These are phyloP conservation scores for Ruditapes philippinarum DNA, from an alignment of 1,140 invertebrate species.

Conservation along the genomic window DNA sequence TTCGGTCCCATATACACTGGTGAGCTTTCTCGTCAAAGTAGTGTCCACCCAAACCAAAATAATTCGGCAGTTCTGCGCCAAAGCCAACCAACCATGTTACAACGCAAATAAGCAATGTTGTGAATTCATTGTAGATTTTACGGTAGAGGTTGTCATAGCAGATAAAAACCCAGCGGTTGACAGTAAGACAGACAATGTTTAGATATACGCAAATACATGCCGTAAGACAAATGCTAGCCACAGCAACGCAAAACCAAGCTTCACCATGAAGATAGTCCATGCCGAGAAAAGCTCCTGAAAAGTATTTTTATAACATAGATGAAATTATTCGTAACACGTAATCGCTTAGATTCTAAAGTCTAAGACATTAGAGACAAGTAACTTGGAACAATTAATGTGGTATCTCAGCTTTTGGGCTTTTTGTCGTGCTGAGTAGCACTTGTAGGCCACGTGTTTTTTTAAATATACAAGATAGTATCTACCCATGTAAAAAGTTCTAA, in stretches of 20 bases:
- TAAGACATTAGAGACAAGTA: too few relatives aligned
- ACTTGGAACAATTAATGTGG: too few relatives aligned
- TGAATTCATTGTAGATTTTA: background rate
- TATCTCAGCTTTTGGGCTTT: too few relatives aligned
- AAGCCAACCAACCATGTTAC: conserved; percentile 79
- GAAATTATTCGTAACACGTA: too few relatives aligned
- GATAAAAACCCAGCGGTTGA: conserved; percentile 64
- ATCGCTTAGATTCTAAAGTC: too few relatives aligned
- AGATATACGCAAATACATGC: background rate
- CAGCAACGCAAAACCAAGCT: conserved; percentile 48
- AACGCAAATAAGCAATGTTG: conserved; percentile 65
- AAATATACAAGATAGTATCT: too few relatives aligned
- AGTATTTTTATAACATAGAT: too few relatives aligned
- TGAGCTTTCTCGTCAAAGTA: conserved; percentile 82
- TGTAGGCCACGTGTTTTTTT: too few relatives aligned
- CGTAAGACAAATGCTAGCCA: conserved; percentile 41
- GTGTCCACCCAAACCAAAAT: conserved; percentile 82
- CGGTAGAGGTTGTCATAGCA: conserved; percentile 39
- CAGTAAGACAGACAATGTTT: background rate
- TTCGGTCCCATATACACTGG: conserved; percentile 84
- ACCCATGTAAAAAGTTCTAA: too few relatives aligned
- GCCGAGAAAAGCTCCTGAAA: conserved; percentile 70
- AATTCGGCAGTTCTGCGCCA: conserved; percentile 81
- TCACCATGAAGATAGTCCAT: background rate
- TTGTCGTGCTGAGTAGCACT: too few relatives aligned